Evolutionary conservation across 37 sponge, comb jelly and placozoan species (phyloP).

Genomic region (Corticium candelabrum): DNA sequence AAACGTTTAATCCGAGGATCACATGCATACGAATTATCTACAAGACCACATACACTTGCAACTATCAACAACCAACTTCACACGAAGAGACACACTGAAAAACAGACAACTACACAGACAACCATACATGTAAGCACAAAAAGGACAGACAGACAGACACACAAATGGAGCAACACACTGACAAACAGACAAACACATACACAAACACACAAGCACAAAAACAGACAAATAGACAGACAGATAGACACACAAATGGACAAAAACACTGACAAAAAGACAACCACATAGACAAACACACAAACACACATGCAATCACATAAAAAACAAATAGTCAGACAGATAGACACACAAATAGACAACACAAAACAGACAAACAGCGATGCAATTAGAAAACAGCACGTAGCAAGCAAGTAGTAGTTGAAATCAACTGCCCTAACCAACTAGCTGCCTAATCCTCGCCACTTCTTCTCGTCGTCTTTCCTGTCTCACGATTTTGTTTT

Average conservation of each 20-base stretch:
- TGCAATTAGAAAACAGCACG: neutral
- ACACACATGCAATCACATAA: no score
- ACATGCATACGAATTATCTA: conserved; percentile 78
- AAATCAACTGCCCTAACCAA: conserved; percentile 35
- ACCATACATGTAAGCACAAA: neutral
- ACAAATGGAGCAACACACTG: neutral
- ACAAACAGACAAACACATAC: no score
- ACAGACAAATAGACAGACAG: no score
- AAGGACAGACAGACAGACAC: no score
- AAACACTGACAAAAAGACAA: neutral
- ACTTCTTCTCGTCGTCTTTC: conserved; percentile 80
- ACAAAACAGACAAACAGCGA: neutral
- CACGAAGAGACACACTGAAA: no score
- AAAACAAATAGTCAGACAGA: no score
- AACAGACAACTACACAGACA: neutral
- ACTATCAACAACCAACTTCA: no score
- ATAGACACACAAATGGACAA: no score
- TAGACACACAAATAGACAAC: neutral
- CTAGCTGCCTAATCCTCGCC: conserved; percentile 56
- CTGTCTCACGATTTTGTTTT: conserved; percentile 76
- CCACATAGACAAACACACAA: neutral
- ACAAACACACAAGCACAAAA: no score
- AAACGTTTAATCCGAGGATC: conserved; percentile 77
- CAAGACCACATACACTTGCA: neutral
- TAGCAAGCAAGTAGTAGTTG: no score